These are phyloP conservation scores for Agapostemon virescens DNA, from an alignment of 2,888 invertebrate species.

Conservation along the genomic window DNA sequence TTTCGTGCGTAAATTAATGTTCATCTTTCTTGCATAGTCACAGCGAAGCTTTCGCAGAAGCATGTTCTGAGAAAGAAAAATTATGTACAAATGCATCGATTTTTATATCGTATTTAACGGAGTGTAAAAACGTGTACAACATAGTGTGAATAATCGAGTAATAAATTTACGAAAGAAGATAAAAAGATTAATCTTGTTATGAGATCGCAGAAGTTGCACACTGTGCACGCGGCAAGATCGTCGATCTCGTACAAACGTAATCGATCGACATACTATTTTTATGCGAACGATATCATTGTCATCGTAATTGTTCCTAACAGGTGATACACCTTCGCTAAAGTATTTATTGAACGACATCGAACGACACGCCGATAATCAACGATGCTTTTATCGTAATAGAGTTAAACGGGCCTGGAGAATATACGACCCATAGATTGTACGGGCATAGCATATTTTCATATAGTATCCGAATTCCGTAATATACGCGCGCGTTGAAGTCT, in stretches of 20 bases:
- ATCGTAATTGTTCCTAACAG: background rate
- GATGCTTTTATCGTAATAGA: slow-evolving; percentile 39
- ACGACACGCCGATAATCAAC: slow-evolving; percentile 31
- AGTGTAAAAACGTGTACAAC: too few species aligned
- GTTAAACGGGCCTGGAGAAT: slow-evolving; percentile 22
- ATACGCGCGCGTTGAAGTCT: slow-evolving; percentile 23
- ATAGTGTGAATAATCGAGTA: too few species aligned
- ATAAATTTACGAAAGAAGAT: background rate
- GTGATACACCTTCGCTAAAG: background rate
- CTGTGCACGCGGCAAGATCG: too few species aligned
- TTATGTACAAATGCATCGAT: too few species aligned
- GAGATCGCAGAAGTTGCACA: background rate
- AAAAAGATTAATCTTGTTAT: background rate
- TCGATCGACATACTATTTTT: background rate
- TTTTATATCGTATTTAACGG: too few species aligned
- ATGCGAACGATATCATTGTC: background rate
- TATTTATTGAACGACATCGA: slow-evolving; percentile 16
- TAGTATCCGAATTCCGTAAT: slow-evolving; percentile 46
- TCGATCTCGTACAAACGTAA: background rate
- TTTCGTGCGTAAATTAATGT: too few species aligned
- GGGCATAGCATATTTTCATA: slow-evolving; percentile 37
- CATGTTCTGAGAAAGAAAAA: too few species aligned
- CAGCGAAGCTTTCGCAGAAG: too few species aligned
- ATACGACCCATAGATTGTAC: slow-evolving; percentile 27
- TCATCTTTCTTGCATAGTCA: too few species aligned